Base-by-base conservation (phyloP, 1,140 invertebrate genomes). In the Listronotus bonariensis region DNA sequence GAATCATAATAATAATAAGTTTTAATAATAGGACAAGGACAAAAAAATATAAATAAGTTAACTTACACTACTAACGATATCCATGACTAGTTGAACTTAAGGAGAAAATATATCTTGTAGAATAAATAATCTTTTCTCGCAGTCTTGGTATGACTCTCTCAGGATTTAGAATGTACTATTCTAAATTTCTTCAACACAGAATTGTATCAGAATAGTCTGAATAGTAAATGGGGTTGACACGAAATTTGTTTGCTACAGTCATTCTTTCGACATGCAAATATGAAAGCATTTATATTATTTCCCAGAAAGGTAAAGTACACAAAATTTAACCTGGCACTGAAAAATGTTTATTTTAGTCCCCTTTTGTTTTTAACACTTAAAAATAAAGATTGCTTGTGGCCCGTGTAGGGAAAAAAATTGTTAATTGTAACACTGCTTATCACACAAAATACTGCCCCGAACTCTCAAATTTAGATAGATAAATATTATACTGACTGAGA, bases 151-250 rank as follows among this genome's bases (percentile, higher is more conserved):
- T 36, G 14, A 15, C 15, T 14, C 3, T 54, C 31, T 53, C 15
- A 20, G 15, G 42, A 62, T 32, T 53, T 43, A 55, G 42, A 51
- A 69, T 59, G 56, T 65, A 65, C 60, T 8, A 34, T 65, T 54
- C 40, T 36, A 40, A 46, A 56, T 41, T 56, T 32, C 26, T 41
- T 32, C 18, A 58, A 59, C 49, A 60, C 18, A 48, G 9, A 41
- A 48, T 70, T 79, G 84, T 85, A 84, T 86, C 83, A 65, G 83
- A 84, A 68, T 85, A 85, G 72, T 85, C 84, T 43, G 84, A 86
- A 77, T 86, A 85, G 74, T 86, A 86, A 69, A 86, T 85, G 61
- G 84, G 84, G 76, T 85, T 84, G 56, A 84, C 78, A 68, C 83
- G 80, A 73, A 80, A 85, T 79, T 79, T 80, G 48, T 83, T 74